Evolutionary conservation across 2,888 invertebrate genomes (phyloP).

Genomic region (Xanthorhoe spadicearia): DNA sequence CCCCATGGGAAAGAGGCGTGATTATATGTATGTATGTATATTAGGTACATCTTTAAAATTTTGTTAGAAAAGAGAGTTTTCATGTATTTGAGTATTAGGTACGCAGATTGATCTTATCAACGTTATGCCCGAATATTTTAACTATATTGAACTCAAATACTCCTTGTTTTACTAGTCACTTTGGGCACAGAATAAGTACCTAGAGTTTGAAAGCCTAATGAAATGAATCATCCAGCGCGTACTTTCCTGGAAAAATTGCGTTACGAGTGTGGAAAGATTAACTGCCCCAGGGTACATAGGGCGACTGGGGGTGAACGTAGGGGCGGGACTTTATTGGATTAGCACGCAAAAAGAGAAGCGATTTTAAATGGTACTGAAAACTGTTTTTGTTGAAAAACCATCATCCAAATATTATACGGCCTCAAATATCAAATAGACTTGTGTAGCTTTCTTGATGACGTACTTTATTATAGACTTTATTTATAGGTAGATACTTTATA

Average conservation of each 20-base stretch:
- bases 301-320: slow-evolving; percentile 21
- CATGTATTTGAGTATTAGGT: no score
- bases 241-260: slow-evolving; percentile 59
- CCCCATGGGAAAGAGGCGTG: no score
- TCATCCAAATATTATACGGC: no score
- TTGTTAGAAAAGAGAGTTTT: no score
- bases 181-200: neutral
- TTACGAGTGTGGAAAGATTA: slow-evolving; percentile 58
- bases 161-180: neutral
- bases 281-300: slow-evolving; percentile 51
- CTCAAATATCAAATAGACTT: no score
- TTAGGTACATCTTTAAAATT: no score
- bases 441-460: no score
- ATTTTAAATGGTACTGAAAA: neutral
- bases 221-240: slow-evolving; percentile 69
- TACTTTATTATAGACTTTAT: no score
- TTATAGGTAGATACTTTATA: no score
- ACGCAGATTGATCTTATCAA: neutral
- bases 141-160: neutral
- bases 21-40: no score
- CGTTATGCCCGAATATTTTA: neutral
- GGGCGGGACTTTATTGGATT: slow-evolving; percentile 24
- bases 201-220: slow-evolving; percentile 48
- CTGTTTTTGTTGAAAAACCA: neutral
- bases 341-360: slow-evolving; percentile 2